Percentiles rank a stretch among this genome's conserved stretches.
phyloP scores from a whole-genome alignment of 2,113 vertebrate genomes.

The Cervus canadensis region DNA sequence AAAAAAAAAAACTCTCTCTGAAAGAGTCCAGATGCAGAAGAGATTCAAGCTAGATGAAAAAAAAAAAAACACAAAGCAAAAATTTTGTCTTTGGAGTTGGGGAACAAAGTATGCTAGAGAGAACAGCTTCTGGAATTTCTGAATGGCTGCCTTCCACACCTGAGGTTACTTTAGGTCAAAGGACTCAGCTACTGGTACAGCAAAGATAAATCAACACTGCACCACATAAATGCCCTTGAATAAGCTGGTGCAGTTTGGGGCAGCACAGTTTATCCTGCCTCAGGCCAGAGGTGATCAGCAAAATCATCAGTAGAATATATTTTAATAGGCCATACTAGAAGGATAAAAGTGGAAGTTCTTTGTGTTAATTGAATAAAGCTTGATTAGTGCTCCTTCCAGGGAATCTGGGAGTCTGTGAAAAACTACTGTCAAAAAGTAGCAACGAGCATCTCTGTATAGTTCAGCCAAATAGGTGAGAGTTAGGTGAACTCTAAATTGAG shows the following conservation, averaged over 20 bases:
- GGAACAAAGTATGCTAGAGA: not conserved
- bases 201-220: constrained; percentile 11
- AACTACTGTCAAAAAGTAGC: not conserved
- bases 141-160: not conserved
- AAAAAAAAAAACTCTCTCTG: not conserved
- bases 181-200: not conserved
- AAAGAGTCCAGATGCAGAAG: constrained; percentile 8
- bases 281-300: not conserved
- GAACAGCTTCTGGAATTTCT: constrained; percentile 10
- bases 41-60: not conserved
- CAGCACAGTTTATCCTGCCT: not conserved
- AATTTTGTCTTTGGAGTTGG: not conserved
- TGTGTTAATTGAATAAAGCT: constrained; percentile 3
- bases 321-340: constrained; percentile 1
- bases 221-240: constrained; percentile 25
- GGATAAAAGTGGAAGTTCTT: not conserved
- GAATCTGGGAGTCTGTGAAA: not conserved
- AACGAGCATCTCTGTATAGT: not conserved
- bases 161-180: constrained; percentile 31
- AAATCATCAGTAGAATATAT: constrained; percentile 31
- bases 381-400: not conserved
- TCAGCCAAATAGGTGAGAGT: not conserved
- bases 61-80: not conserved
- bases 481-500: not conserved
- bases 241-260: constrained; percentile 3